Evolutionary conservation across 2,888 invertebrate genomes (phyloP), one percentile per base, ranked within the genome.

Genomic region (Pilophorus perplexus): DNA sequence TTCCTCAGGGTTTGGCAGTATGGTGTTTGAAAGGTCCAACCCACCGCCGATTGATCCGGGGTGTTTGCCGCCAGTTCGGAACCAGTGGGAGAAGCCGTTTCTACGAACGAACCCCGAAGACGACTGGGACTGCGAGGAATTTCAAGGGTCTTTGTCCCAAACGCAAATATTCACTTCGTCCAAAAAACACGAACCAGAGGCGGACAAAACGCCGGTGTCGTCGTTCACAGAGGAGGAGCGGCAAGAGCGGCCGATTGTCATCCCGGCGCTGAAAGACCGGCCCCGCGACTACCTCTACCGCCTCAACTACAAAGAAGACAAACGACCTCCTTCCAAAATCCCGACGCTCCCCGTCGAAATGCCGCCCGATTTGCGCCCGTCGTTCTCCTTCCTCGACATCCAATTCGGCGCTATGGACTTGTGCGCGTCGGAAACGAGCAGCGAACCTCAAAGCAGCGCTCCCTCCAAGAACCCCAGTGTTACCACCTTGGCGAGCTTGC

Each of bases 371-470:
- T 28, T 27, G 14, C 33, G 59, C 10, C 48, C 28, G 5, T 50
- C 42, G 22, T 27, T 65, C 2, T 37, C 59, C 2, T 46, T 57
- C 22, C 25, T 68, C 22, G 67, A 68, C 50, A 59, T 68, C 10
- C 40, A 64, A 18, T 68, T 68, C 27, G 67, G 65, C 2, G 44
- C 57, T n/a, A 57, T 68, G 23, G 67, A 68, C n/a, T 27, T 68
- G 20, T 27, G 28, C 20, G 62, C 46, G 3, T 44, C 62, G 18
- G 62, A 62, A 3, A 22, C 16, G 1, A 16, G 18, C 22, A 46
- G 27, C 46, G 62, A 62, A 20, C 20, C 62, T 10, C 18, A 18
- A 14, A 62, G 46, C 20, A 46, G 20, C 38, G 16, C 28, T 20
- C 25, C 23, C 3, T 46, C 46, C 25, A 44, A 62, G 28, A 44